Conservation (phyloP, 2,113 vertebrate species). For the Stegostoma tigrinum region DNA sequence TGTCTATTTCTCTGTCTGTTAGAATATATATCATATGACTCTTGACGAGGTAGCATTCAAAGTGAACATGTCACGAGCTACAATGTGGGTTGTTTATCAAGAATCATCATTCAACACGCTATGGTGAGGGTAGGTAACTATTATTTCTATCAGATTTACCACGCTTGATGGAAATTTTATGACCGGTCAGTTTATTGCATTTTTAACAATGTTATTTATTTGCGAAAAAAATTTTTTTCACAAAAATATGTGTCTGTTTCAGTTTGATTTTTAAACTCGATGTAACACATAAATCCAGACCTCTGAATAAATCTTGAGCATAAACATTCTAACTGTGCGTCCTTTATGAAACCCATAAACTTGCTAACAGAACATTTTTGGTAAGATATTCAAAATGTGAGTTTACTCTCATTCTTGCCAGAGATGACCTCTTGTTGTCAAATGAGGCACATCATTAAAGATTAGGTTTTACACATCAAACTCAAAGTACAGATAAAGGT, state of each 20-base stretch:
- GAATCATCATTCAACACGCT: background rate
- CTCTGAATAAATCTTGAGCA: background rate
- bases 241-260: too few species aligned
- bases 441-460: background rate
- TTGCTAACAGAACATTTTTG: background rate
- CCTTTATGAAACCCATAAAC: background rate
- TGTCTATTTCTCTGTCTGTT: background rate
- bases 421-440: background rate
- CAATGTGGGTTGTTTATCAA: background rate
- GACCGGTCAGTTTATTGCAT: background rate
- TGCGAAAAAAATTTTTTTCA: too few species aligned
- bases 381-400: background rate
- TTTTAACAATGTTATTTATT: background rate
- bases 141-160: background rate
- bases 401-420: background rate
- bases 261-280: background rate
- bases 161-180: background rate
- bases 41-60: background rate
- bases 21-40: background rate
- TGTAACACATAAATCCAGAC: background rate
- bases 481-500: background rate
- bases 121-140: background rate
- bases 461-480: background rate
- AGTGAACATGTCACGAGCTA: background rate
- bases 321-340: background rate